Base-by-base conservation (phyloP, 2,797 vertebrate genomes). In the Linurgus olivaceus region DNA sequence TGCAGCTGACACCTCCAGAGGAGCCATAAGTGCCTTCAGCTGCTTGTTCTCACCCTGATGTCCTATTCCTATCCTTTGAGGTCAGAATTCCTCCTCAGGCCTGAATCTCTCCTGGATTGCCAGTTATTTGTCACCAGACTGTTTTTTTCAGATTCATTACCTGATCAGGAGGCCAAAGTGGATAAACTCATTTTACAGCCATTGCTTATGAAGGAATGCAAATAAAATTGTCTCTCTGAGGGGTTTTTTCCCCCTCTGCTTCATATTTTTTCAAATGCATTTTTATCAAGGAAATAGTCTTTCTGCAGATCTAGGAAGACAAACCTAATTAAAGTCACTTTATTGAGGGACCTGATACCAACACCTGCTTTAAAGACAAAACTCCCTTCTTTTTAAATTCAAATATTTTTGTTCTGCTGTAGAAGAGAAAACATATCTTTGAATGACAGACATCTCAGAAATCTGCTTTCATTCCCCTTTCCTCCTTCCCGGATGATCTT, bases 261-360 rank as follows among this genome's bases (percentile, higher is more conserved):
- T 76, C 65, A 28, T 28, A 62, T 68, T 90, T 95, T 86, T 91
- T 95, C 42, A 86, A 93, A 91, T 84, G 66, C 55, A 84, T 91
- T 57, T 78, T 94, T 72, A 83, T 95, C 73, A 90, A 52, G 79
- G 73, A 95, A 94, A 80, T 93, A 85, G 31, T 95, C 26, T 62
- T 94, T 67, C 80, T 95, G 52, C n/a, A 71, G 61, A 78, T 83
- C 77, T 58, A 88, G 71, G 85, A 93, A 84, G 92, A 90, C 74
- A 95, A 62, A 86, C 58, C 62, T 62, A 93, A 75, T 78, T 93
- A 91, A 75, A 95, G 88, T 77, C 61, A 82, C 58, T 81, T 96
- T 94, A 88, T 57, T 88, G 35, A 78, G 77, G 55, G 65, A 81
- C 51, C 88, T 57, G 72, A 83, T 94, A 61, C 21, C 57, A 50